Evolutionary conservation across 2,888 invertebrate species (phyloP), one percentile per base, ranked within the genome.

Genomic region (Drosophila fungiperda): DNA sequence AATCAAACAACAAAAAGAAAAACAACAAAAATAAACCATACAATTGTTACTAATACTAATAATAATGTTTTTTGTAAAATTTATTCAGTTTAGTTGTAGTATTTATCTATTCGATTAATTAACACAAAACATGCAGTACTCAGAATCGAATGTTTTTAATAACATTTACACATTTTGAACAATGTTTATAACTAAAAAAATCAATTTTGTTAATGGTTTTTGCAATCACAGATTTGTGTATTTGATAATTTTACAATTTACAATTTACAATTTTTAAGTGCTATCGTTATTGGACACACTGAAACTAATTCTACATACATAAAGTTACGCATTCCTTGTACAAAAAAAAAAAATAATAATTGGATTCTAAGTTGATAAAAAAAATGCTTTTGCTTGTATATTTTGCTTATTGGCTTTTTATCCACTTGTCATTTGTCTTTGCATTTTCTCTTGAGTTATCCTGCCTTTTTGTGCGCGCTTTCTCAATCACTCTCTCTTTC

Each of bases 371-470:
- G 65, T 74, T 76, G 23, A 53, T 11, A 40, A 59, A 61, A 36
- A 53, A 69, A 61, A 45, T 57, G 71, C 71, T 68, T 75, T 68
- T 78, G 84, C 87, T 78, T 89, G 80, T 81, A 83, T 74, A 74
- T 76, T 89, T 89, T 80, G 84, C 81, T 88, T 81, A 83, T 76
- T 80, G 87, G 87, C 89, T 73, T 71, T 74, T 69, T 26, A 53
- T 48, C 40, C 55, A 42, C 36, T 11, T 64, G 49, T 59, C 71
- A 66, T 72, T 60, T 78, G 54, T 40, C 33, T 60, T 68, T 73
- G 78, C 73, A 73, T 78, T 68, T 68, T 9, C 36, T 58, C 52
- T 57, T 52, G 11, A 53, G 49, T 63, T 73, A 42, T 62, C 8
- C 11, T 42, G 57, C 52, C 38, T 67, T 36, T 48, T 57, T 66